A percentile compares a stretch with the other conserved stretches of the same genome.
These are phyloP conservation scores for Popillia japonica DNA, from an alignment of 1,140 invertebrate genomes.

Conservation along the genomic window DNA sequence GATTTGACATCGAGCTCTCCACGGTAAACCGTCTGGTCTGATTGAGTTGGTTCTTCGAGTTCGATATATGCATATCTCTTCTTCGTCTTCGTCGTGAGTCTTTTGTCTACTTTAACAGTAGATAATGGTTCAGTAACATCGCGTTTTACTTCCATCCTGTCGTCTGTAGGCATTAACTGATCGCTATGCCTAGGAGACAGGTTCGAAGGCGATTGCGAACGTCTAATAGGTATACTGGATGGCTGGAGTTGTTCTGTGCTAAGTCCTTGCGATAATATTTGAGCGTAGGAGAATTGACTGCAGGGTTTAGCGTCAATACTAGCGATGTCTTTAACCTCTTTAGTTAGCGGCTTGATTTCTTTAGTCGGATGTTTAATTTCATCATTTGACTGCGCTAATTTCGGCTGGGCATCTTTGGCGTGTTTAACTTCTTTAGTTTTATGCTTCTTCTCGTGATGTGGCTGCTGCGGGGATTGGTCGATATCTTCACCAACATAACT, in stretches of 20 bases:
- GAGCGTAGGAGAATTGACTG: slow-evolving; percentile 69
- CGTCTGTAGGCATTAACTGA: slow-evolving; percentile 51
- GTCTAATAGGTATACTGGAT: slow-evolving; percentile 62
- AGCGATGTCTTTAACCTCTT: not conserved
- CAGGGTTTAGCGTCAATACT: not conserved
- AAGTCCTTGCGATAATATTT: slow-evolving; percentile 75
- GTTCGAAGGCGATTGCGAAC: slow-evolving; percentile 50
- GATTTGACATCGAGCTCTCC: slow-evolving; percentile 34
- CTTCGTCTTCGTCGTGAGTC: slow-evolving; percentile 40
- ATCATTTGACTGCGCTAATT: not conserved
- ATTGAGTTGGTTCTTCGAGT: slow-evolving; percentile 6
- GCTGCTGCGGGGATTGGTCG: not conserved
- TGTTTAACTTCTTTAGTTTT: slow-evolving; percentile 18
- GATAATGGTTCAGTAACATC: slow-evolving; percentile 45
- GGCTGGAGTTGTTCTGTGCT: slow-evolving; percentile 64
- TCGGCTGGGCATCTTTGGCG: not conserved
- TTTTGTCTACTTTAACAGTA: slow-evolving; percentile 42
- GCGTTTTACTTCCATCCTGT: slow-evolving; percentile 48
- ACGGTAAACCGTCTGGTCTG: not conserved
- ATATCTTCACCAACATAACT: not conserved
- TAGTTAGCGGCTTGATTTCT: not conserved
- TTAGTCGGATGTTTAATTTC: not conserved
- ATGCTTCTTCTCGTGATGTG: not conserved
- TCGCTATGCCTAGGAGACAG: slow-evolving; percentile 56
- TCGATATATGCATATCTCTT: slow-evolving; percentile 37